phyloP scores from a whole-genome alignment of 2,113 vertebrate genomes.

The Bos javanicus region DNA sequence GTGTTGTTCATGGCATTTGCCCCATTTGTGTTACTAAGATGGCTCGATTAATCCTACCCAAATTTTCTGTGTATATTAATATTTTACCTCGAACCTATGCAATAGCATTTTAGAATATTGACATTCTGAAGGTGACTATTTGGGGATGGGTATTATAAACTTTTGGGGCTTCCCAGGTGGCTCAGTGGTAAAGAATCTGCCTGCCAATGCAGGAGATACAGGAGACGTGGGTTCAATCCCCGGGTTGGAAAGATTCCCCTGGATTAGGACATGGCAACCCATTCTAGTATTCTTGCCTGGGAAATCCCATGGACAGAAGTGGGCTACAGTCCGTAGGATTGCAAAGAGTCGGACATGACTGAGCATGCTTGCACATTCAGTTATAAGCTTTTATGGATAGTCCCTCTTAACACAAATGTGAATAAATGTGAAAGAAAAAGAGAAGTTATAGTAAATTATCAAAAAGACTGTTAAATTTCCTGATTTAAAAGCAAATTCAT shows the following conservation, averaged over 20 bases:
- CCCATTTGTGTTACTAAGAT: constrained; percentile 33
- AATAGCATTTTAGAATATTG: neutral
- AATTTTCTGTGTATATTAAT: neutral
- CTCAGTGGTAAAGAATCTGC: neutral
- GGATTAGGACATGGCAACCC: neutral
- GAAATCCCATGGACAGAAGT: neutral
- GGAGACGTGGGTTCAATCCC: neutral
- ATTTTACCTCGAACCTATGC: neutral
- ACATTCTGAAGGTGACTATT: neutral
- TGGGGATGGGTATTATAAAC: neutral
- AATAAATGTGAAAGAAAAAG: neutral
- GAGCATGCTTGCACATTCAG: neutral
- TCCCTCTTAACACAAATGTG: neutral
- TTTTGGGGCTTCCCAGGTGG: neutral
- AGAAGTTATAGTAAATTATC: neutral
- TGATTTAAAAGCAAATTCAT: neutral
- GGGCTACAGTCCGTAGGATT: neutral
- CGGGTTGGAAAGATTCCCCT: neutral
- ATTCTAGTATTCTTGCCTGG: neutral
- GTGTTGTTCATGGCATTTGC: neutral
- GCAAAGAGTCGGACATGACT: neutral
- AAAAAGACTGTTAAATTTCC: neutral
- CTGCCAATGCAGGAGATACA: neutral
- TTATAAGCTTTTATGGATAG: neutral
- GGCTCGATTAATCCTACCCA: neutral